Evolutionary conservation across 2,113 vertebrate genomes (phyloP).

Genomic region (Rhinoptilus africanus): DNA sequence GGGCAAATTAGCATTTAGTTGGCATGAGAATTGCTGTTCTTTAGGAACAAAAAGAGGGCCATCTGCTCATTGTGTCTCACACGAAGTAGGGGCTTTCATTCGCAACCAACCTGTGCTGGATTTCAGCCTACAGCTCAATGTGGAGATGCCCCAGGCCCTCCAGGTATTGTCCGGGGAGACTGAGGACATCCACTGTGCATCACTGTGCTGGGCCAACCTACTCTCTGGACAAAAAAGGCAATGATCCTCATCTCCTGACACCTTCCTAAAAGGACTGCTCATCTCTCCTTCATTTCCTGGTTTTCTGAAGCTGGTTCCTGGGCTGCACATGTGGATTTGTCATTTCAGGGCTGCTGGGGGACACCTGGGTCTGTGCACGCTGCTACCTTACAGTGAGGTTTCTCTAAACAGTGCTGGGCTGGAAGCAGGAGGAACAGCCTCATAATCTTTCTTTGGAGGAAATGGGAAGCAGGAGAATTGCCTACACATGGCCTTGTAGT

Average conservation of each 20-base stretch:
- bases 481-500: not conserved
- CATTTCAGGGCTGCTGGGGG: not conserved
- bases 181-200: not conserved
- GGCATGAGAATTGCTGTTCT: constrained; percentile 38
- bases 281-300: not conserved
- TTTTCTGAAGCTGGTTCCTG: not conserved
- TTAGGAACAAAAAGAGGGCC: constrained; percentile 44
- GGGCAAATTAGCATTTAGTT: constrained; percentile 63
- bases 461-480: not conserved
- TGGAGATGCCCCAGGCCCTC: not conserved
- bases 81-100: not conserved
- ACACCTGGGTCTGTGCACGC: not conserved
- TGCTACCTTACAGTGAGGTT: not conserved
- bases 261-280: not conserved
- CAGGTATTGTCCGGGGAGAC: not conserved
- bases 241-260: not conserved
- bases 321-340: not conserved
- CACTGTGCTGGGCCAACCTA: not conserved
- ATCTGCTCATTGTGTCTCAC: constrained; percentile 58
- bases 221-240: not conserved
- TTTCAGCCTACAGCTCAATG: not conserved
- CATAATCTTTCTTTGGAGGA: not conserved
- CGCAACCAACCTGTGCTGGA: not conserved
- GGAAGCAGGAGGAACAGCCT: not conserved
- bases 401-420: not conserved